Percentiles rank a stretch among this genome's conserved stretches.
Evolutionary conservation across 1,140 invertebrate species (phyloP).

Genomic region (Idris sp.): DNA sequence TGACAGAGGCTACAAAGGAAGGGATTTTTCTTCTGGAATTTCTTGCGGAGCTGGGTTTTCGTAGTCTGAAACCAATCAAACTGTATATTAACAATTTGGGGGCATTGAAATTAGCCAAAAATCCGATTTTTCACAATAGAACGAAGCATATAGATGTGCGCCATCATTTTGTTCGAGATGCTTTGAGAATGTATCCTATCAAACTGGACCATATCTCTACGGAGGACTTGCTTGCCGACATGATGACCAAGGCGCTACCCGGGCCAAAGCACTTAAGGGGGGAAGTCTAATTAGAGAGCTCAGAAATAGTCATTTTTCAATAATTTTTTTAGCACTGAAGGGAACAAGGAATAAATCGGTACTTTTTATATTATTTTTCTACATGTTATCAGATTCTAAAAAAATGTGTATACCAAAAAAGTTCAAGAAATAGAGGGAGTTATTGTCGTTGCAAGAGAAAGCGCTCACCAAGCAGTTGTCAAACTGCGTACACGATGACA

Average conservation of each 20-base stretch:
- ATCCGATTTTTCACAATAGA: constrained; percentile 9
- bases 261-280: not conserved
- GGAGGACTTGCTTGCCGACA: not conserved
- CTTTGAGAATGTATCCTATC: not conserved
- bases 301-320: no score
- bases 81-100: not conserved
- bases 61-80: not conserved
- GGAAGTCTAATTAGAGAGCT: no score
- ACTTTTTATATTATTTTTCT: no score
- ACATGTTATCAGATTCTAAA: no score
- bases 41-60: not conserved
- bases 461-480: no score
- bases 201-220: not conserved
- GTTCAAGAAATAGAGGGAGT: no score
- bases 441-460: no score
- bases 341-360: no score
- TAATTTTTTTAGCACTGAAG: no score
- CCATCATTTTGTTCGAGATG: constrained; percentile 4
- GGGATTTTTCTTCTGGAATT: constrained; percentile 1
- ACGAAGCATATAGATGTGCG: constrained; percentile 7
- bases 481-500: no score
- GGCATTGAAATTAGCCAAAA: not conserved
- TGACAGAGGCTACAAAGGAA: not conserved
- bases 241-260: not conserved
- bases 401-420: no score